Evolutionary conservation across 1,140 invertebrate species (phyloP).

Genomic region (Drosophila neocordata): DNA sequence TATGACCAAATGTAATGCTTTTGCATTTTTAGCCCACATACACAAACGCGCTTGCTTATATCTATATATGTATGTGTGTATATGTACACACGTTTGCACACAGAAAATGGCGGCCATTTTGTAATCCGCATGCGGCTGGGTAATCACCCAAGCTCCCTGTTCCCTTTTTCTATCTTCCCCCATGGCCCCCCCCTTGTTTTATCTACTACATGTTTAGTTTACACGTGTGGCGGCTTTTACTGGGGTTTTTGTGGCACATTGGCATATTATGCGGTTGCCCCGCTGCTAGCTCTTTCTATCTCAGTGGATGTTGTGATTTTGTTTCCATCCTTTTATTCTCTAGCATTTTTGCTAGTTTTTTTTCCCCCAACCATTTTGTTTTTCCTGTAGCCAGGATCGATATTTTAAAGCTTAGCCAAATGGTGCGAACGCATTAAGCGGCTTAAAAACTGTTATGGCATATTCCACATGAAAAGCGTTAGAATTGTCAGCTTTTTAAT

Average conservation of each 20-base stretch:
- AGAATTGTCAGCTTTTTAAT: conserved; percentile 42
- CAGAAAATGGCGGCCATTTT: conserved; percentile 76
- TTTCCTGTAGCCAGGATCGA: conserved; percentile 55
- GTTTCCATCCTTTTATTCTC: conserved; percentile 44
- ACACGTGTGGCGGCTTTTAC: conserved; percentile 62
- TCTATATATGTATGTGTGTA: background rate
- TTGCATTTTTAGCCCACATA: conserved; percentile 72
- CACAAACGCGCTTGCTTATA: conserved; percentile 17
- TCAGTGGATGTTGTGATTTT: conserved; percentile 61
- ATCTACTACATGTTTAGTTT: conserved; percentile 11
- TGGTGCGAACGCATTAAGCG: conserved; percentile 43
- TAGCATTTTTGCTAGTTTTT: conserved; percentile 19
- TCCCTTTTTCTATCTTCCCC: conserved; percentile 3
- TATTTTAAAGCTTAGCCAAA: conserved; percentile 78
- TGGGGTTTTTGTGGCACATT: conserved; percentile 66
- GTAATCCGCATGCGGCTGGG: conserved; percentile 79
- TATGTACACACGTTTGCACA: conserved; percentile 27
- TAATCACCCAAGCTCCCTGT: conserved; percentile 67
- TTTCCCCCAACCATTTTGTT: conserved; percentile 21
- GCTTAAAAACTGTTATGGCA: conserved; percentile 32
- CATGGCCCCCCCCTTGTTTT: conserved; percentile 7
- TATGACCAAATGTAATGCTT: conserved; percentile 27
- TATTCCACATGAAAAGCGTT: conserved; percentile 16
- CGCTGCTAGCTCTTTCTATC: background rate
- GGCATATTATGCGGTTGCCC: conserved; percentile 70